Conservation (phyloP, 2,797 vertebrate species). For the Pseudopleuronectes americanus region DNA sequence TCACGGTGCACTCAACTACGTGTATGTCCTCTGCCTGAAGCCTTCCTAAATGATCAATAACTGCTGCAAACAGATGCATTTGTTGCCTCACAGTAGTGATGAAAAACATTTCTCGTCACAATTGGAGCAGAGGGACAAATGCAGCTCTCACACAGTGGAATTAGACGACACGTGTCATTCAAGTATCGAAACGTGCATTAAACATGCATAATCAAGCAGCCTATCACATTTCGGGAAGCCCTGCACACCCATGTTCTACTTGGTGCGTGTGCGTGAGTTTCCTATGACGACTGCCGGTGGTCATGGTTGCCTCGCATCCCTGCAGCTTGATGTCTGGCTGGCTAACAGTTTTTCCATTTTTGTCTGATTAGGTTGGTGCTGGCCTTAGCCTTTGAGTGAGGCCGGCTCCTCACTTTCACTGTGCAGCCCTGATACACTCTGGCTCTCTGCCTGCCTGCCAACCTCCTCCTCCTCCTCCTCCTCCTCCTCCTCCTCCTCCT, state of each 20-base stretch:
- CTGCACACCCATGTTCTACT: neutral
- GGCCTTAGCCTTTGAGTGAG: conserved; percentile 57
- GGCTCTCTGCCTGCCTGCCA: conserved; percentile 50
- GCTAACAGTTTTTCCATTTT: conserved; percentile 81
- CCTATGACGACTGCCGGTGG: conserved; percentile 50
- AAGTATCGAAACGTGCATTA: conserved; percentile 40
- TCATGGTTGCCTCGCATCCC: conserved; percentile 41
- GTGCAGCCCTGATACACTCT: conserved; percentile 53
- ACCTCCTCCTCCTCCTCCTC: conserved; percentile 44
- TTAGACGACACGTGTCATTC: conserved; percentile 3
- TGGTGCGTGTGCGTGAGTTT: conserved; percentile 39
- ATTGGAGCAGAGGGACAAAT: neutral
- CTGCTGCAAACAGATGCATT: neutral
- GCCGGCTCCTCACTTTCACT: conserved; percentile 82
- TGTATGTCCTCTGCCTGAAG: neutral
- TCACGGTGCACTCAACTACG: neutral
- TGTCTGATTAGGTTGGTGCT: conserved; percentile 76
- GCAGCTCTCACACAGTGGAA: neutral
- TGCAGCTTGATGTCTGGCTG: conserved; percentile 56
- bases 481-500: conserved; percentile 42
- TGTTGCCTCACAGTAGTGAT: neutral
- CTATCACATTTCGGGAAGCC: conserved; percentile 18
- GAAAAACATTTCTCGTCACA: neutral
- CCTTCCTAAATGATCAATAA: conserved; percentile 2
- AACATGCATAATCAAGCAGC: conserved; percentile 33